These are phyloP conservation scores for Ammodytes dubius DNA, from an alignment of 2,113 vertebrate genomes.

Conservation along the genomic window DNA sequence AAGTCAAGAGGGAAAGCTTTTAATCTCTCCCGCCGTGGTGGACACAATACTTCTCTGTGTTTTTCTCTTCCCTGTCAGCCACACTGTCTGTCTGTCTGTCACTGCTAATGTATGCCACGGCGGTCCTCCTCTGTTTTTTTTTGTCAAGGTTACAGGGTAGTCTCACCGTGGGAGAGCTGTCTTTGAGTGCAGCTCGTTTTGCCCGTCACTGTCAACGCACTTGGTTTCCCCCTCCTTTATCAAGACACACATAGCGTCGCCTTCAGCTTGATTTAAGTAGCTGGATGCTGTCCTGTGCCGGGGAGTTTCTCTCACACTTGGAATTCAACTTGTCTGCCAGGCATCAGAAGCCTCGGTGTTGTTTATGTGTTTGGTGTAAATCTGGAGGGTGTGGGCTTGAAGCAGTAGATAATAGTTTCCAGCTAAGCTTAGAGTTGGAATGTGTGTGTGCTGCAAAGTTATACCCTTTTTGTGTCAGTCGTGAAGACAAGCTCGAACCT, in stretches of 20 bases:
- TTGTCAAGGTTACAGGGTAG: conserved; percentile 65
- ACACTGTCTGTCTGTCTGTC: conserved; percentile 63
- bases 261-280: conserved; percentile 25
- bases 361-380: conserved; percentile 44
- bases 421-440: conserved; percentile 49
- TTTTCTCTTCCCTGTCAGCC: conserved; percentile 44
- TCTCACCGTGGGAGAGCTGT: conserved; percentile 56
- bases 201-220: conserved; percentile 44
- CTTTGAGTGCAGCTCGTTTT: conserved; percentile 36
- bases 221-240: conserved; percentile 22
- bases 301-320: not conserved
- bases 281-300: conserved; percentile 13
- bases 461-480: conserved; percentile 25
- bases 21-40: conserved; percentile 72
- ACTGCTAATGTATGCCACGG: conserved; percentile 47
- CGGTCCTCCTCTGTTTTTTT: conserved; percentile 42
- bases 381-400: conserved; percentile 33
- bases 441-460: conserved; percentile 48
- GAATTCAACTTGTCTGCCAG: conserved; percentile 19
- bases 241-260: conserved; percentile 1
- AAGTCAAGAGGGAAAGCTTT: conserved; percentile 78
- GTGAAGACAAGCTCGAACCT: conserved; percentile 66
- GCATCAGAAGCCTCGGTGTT: conserved; percentile 36
- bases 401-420: conserved; percentile 64
- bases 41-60: conserved; percentile 63